A percentile compares a stretch with the other conserved stretches of the same genome.
phyloP scores from a whole-genome alignment of 2,797 vertebrate genomes.

The Onychomys arenicola region DNA sequence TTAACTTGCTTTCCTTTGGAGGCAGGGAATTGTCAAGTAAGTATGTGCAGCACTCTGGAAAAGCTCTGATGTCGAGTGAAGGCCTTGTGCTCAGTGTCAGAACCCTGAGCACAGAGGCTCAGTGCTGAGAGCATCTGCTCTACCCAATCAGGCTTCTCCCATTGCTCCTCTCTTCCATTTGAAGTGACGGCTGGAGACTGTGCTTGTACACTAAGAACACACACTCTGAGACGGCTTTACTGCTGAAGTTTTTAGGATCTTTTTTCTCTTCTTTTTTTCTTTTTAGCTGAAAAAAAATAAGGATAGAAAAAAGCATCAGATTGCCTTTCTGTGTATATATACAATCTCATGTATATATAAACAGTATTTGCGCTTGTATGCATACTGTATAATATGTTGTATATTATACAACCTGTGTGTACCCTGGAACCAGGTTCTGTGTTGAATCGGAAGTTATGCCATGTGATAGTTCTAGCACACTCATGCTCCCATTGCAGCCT shows the following conservation, averaged over 20 bases:
- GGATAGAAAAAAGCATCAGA: constrained; percentile 74
- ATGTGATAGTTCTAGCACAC: constrained; percentile 66
- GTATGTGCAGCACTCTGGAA: constrained; percentile 86
- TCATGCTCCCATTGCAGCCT: constrained; percentile 71
- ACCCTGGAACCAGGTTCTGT: constrained; percentile 66
- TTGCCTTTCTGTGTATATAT: constrained; percentile 83
- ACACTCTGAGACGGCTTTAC: constrained; percentile 78
- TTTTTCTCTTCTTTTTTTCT: constrained; percentile 71
- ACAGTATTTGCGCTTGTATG: constrained; percentile 78
- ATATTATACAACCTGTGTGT: constrained; percentile 78
- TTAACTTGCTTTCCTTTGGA: constrained; percentile 98
- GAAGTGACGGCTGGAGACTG: constrained; percentile 70
- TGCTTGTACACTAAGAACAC: constrained; percentile 76
- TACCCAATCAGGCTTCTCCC: constrained; percentile 71
- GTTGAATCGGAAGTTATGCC: constrained; percentile 63
- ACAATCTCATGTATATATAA: constrained; percentile 85
- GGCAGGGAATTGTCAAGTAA: constrained; percentile 99
- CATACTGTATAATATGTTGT: constrained; percentile 80
- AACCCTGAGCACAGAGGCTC: constrained; percentile 35
- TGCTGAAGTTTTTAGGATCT: constrained; percentile 18
- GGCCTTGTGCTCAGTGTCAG: constrained; percentile 61
- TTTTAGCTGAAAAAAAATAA: constrained; percentile 69
- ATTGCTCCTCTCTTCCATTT: constrained; percentile 69
- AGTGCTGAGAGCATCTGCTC: constrained; percentile 47
- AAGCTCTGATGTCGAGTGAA: constrained; percentile 75